Percentiles rank a stretch among this genome's conserved stretches.
Evolutionary conservation across 2,113 vertebrate genomes (phyloP).

Genomic region (Nyctereutes procyonoides): DNA sequence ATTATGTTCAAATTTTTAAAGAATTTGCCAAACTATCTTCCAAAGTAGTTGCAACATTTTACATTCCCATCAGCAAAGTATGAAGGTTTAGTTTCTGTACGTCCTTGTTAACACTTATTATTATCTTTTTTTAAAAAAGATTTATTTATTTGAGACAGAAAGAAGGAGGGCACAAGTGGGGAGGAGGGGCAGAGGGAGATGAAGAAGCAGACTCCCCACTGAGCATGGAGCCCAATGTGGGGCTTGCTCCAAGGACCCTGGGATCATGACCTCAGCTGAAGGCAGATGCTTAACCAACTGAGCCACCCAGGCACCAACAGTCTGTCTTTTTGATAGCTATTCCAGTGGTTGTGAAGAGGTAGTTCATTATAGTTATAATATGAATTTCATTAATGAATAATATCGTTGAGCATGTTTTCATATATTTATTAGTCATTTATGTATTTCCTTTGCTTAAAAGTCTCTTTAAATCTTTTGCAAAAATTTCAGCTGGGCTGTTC

Average conservation of each 20-base stretch:
- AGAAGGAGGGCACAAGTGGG: too few species aligned
- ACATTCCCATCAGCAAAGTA: background rate
- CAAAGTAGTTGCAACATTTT: constrained; percentile 1
- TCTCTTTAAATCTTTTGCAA: constrained; percentile 2
- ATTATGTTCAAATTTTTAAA: constrained; percentile 19
- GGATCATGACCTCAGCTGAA: too few species aligned
- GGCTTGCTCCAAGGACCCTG: too few species aligned
- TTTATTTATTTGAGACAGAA: too few species aligned
- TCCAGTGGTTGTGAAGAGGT: background rate
- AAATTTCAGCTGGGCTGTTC: constrained; percentile 11
- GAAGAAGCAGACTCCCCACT: too few species aligned
- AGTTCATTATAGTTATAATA: background rate
- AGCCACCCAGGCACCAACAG: background rate
- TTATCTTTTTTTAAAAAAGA: too few species aligned
- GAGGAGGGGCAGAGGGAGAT: too few species aligned
- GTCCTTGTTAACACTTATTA: background rate
- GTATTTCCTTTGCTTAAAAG: constrained; percentile 48
- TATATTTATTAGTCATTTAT: background rate
- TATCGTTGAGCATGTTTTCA: background rate
- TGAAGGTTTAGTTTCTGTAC: background rate
- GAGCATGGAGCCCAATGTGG: too few species aligned
- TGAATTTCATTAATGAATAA: constrained; percentile 46
- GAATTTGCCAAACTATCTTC: constrained; percentile 13
- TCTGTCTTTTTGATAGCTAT: background rate
- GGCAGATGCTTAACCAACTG: too few species aligned